Evolutionary conservation across 2,888 invertebrate genomes (phyloP), one percentile per base, ranked within the genome.

Genomic region (Meta bourneti): DNA sequence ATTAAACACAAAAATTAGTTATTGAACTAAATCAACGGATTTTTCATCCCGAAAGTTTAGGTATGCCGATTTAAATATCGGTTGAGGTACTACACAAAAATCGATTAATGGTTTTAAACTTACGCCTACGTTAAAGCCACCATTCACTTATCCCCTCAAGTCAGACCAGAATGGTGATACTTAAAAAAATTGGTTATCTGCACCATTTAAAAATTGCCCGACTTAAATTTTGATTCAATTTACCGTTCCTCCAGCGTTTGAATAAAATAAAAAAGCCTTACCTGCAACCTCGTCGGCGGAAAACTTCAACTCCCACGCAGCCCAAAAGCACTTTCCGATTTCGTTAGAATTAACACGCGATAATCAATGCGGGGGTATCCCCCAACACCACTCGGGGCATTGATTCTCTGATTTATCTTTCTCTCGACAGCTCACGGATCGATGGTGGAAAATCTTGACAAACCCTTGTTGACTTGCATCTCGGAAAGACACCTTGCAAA

Each of bases 401-500:
- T 34, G 34, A 34, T 34, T 34, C 34, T 34, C 34, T 34, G 34
- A 34, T 34, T 34, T 34, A 34, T 34, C 75, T 52, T 52, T 13
- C 75, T 13, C 20, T 19, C 72, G 11, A 34, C 16, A 7, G 34
- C 48, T 75, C 1, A 6, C 7, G 9, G 9, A 52, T 78, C 78
- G 52, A 52, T 78, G 78, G 13, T 20, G 7, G 6, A 78, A 34
- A 78, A 51, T 52, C 78, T 77, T 78, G 70, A 70, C 69, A 74
- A 20, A 16, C 74, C 48, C 74, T 48, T 74, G n/a, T 54, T 20
- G 48, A 78, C 79, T 13, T 54, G 13, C 19, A 20, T 13, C 61
- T 11, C 69, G 8, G 19, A 13, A 52, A 34, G 34, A 79, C 79
- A 51, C 19, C 13, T 9, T 49, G 11, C 19, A 13, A n/a, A 79